phyloP scores from a whole-genome alignment of 1,140 invertebrate species.

The Agrilus planipennis region DNA sequence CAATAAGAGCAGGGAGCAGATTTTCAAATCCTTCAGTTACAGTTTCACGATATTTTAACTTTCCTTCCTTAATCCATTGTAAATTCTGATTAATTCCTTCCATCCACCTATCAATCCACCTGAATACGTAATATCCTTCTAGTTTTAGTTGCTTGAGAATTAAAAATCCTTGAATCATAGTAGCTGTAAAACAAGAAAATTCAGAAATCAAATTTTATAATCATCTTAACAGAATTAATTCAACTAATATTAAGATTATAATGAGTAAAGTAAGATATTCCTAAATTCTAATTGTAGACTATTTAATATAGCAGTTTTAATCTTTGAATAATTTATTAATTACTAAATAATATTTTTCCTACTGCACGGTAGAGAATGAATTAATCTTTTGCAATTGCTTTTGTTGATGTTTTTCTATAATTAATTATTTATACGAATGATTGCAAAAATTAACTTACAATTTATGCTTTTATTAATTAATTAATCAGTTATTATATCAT shows the following conservation, averaged over 20 bases:
- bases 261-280: too few relatives aligned
- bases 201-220: too few relatives aligned
- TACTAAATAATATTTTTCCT: not conserved
- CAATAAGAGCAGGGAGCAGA: slow-evolving; percentile 47
- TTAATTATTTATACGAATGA: not conserved
- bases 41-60: slow-evolving; percentile 48
- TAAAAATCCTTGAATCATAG: slow-evolving; percentile 40
- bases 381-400: not conserved
- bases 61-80: slow-evolving; percentile 42
- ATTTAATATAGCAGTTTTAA: too few relatives aligned
- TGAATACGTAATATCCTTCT: slow-evolving; percentile 44
- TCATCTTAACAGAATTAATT: too few relatives aligned
- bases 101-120: slow-evolving; percentile 37
- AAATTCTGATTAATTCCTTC: slow-evolving; percentile 45
- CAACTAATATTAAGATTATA: too few relatives aligned
- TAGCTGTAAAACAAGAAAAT: slow-evolving; percentile 28
- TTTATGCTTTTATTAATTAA: not conserved
- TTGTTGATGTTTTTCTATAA: not conserved
- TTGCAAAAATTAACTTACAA: not conserved
- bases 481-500: too few relatives aligned
- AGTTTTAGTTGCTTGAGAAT: slow-evolving; percentile 43
- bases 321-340: too few relatives aligned
- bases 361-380: not conserved
- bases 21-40: slow-evolving; percentile 51
- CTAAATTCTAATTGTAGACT: too few relatives aligned